Base-by-base conservation (phyloP, 2,797 vertebrate genomes). In the Mus spretus region DNA sequence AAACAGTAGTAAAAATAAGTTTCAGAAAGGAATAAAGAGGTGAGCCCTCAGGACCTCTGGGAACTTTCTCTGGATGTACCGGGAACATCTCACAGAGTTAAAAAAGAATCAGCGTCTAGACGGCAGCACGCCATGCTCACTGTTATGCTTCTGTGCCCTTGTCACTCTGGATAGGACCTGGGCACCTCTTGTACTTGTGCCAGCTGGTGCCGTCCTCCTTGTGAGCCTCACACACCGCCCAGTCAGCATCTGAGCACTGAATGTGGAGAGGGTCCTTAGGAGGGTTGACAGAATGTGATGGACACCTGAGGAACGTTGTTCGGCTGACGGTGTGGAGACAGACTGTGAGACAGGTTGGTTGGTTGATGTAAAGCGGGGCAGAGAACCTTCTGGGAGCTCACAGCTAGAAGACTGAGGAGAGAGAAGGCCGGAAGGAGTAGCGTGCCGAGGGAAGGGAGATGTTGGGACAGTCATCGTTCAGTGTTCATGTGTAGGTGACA, bases 61-160 rank as follows among this genome's bases (percentile, higher is more conserved):
- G 61, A 78, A 79, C 75, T 22, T 40, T 55, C 65, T 61, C 40
- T 77, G 37, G 57, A 50, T 34, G 6, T n/a, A 89, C 81, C 57
- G n/a, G 34, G 59, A 59, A 95, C 74, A 34, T 50, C 90, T 40
- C 53, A 81, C 84, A 81, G 75, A 86, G 22, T 37, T 75, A 34
- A 57, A 81, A 83, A 89, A 91, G 24, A 91, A 94, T 80, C 31
- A 90, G 34, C 8, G 14, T 79, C 37, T 72, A 78, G 24, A 17
- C n/a, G 55, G 81, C 37, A 8, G 31, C 14, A 6, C 26, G 47
- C 61, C 31, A 0, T 55, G 65, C 14, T 57, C 61, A 55, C 53
- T 17, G 70, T 40, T 26, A 40, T 34, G 24, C 47, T 40, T 1
- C 3, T 14, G 55, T 37, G 44, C 20, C 57, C 1, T 2, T 12